Base-by-base conservation (phyloP, 2,797 vertebrate genomes). In the Urophycis tenuis region DNA sequence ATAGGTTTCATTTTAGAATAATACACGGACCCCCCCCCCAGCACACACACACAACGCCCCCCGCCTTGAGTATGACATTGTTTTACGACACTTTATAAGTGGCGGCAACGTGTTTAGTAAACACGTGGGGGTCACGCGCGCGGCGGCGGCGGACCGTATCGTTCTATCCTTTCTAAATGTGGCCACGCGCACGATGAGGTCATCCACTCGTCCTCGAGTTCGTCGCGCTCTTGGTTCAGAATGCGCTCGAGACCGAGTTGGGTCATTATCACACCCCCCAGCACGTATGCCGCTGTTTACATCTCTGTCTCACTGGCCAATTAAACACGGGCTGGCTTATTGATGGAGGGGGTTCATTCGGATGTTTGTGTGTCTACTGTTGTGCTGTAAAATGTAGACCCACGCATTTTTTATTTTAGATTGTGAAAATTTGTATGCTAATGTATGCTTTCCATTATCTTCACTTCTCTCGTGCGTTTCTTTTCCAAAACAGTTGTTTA, bases 1-100 rank as follows among this genome's bases (percentile, higher is more conserved):
- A 77, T 70, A 80, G 72, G 35, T 70, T 73, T 73, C 30, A n/a
- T 25, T 14, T 73, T 39, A 73, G 35, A 35, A 79, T 53, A 45
- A 32, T 72, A 78, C 35, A 9, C n/a, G 22, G 33, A 72, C 31
- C 19, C 71, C 33, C 35, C 3, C 25, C 17, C 33, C 34, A 22
- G 9, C 71, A n/a, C n/a, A n/a, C n/a, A n/a, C n/a, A n/a, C n/a
- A n/a, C n/a, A n/a, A n/a, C n/a, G 30, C 34, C 22, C 71, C 67
- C 69, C 72, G 76, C 72, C 71, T 36, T 15, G 35, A 36, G 35
- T 67, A 5, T 73, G 35, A 73, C 36, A 36, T 19, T 67, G 49
- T 78, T 71, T 29, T 3, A 29, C n/a, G 25, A 67, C 60, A 25
- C 14, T n/a, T n/a, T 41, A 41, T 29, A 67, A 60, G 53, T 67